phyloP scores from a whole-genome alignment of 1,140 invertebrate genomes.

The Cephus cinctus region DNA sequence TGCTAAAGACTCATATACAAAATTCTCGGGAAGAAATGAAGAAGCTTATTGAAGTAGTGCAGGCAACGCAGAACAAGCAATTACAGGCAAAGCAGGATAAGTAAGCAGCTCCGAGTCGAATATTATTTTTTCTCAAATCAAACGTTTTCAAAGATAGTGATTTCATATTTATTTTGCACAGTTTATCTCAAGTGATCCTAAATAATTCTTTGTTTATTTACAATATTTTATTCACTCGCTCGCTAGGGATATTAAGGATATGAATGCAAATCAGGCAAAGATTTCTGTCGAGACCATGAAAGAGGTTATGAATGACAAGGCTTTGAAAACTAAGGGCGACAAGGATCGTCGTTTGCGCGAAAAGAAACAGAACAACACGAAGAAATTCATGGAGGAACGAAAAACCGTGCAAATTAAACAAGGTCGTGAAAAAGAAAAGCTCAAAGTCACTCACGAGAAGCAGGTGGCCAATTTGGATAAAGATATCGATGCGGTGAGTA shows the following conservation, averaged over 20 bases:
- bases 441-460: conserved; percentile 88
- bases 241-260: conserved; percentile 92
- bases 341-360: conserved; percentile 91
- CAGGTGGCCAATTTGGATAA: conserved; percentile 84
- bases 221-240: conserved; percentile 32
- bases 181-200: not conserved
- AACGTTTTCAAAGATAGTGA: too few species aligned
- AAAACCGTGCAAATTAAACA: conserved; percentile 89
- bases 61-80: conserved; percentile 88
- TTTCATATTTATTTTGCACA: not conserved
- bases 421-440: conserved; percentile 87
- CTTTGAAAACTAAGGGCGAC: conserved; percentile 97
- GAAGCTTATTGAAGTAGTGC: conserved; percentile 84
- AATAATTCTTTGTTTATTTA: conserved; percentile 1
- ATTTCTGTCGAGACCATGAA: conserved; percentile 95
- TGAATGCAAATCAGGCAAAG: conserved; percentile 95
- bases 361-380: conserved; percentile 98
- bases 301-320: conserved; percentile 94
- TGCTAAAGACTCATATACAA: conserved; percentile 77
- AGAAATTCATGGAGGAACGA: conserved; percentile 97
- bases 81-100: conserved; percentile 89
- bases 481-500: conserved; percentile 81
- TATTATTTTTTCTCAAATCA: too few species aligned
- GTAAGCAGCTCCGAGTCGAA: too few species aligned
- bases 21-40: conserved; percentile 85